A percentile compares a stretch with the other conserved stretches of the same genome.
Conservation (phyloP, 2,797 vertebrate genomes). For the Anas capensis region DNA sequence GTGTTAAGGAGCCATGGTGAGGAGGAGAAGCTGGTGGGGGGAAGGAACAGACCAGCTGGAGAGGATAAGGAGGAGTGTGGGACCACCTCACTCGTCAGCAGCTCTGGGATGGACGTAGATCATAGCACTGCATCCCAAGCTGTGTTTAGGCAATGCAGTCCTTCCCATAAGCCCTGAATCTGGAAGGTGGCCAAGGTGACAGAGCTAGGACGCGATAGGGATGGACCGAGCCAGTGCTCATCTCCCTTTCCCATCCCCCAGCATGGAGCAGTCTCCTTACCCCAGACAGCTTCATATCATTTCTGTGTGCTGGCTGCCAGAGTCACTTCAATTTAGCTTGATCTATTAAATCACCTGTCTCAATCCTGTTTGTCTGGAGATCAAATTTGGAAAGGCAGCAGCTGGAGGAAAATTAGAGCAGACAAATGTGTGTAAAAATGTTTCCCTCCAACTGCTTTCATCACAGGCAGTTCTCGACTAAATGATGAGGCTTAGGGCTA, state of each 20-base stretch:
- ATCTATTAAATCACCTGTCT: slow-evolving; percentile 53
- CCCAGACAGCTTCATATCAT: background rate
- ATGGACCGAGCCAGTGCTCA: background rate
- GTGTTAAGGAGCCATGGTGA: background rate
- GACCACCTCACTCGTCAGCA: background rate
- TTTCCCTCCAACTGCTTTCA: slow-evolving; percentile 57
- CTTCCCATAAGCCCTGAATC: background rate
- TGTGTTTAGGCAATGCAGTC: background rate
- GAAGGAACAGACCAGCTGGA: background rate
- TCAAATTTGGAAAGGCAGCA: slow-evolving; percentile 62
- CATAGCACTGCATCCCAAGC: fast-evolving
- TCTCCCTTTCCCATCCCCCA: fast-evolving
- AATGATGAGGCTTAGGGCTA: slow-evolving; percentile 60
- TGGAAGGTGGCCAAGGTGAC: background rate
- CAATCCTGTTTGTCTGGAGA: slow-evolving; percentile 1
- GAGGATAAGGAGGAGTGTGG: fast-evolving
- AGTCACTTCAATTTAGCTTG: background rate
- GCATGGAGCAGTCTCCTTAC: fast-evolving
- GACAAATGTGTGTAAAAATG: slow-evolving; percentile 45
- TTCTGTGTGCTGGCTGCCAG: background rate
- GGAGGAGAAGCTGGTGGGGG: background rate
- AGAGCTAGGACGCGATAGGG: background rate
- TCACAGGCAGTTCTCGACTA: slow-evolving; percentile 50
- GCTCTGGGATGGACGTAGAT: fast-evolving
- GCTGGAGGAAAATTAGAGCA: slow-evolving; percentile 51